Conservation (phyloP, 2,113 vertebrate species). For the Neofelis nebulosa region DNA sequence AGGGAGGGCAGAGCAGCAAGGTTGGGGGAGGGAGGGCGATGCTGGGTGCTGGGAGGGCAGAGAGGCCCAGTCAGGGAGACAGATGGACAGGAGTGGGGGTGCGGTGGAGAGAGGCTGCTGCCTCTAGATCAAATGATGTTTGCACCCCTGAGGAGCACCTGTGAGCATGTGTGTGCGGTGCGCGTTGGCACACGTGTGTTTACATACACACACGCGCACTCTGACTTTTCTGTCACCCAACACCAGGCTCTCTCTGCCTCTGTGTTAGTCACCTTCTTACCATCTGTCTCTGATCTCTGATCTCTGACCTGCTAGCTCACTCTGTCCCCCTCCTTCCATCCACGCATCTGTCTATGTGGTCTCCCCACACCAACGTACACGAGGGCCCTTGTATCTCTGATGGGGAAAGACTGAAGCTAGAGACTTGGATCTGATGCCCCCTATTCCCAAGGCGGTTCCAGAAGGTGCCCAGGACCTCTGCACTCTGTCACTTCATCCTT, state of each 20-base stretch:
- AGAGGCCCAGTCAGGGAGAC: slow-evolving; percentile 6
- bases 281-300: slow-evolving; percentile 53
- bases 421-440: not conserved
- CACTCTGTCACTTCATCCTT: not conserved
- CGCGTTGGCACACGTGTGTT: not conserved
- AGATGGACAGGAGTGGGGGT: slow-evolving; percentile 27
- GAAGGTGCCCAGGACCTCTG: not conserved
- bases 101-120: not conserved
- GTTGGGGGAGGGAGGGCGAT: not conserved
- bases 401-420: not conserved
- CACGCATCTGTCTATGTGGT: not conserved
- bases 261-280: not conserved
- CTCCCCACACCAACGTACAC: rapidly evolving
- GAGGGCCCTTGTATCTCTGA: not conserved
- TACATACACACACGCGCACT: not conserved
- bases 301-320: not conserved
- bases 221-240: not conserved
- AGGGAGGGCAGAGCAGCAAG: not conserved
- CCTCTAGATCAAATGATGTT: not conserved
- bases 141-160: not conserved
- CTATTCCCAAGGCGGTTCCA: not conserved
- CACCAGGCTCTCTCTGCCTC: not conserved
- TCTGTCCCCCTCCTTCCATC: not conserved
- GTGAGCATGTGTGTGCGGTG: not conserved
- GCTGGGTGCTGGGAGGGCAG: not conserved